Evolutionary conservation across 2,797 vertebrate genomes (phyloP), one percentile per base, ranked within the genome.

Genomic region (Percopsis omiscomaycus): DNA sequence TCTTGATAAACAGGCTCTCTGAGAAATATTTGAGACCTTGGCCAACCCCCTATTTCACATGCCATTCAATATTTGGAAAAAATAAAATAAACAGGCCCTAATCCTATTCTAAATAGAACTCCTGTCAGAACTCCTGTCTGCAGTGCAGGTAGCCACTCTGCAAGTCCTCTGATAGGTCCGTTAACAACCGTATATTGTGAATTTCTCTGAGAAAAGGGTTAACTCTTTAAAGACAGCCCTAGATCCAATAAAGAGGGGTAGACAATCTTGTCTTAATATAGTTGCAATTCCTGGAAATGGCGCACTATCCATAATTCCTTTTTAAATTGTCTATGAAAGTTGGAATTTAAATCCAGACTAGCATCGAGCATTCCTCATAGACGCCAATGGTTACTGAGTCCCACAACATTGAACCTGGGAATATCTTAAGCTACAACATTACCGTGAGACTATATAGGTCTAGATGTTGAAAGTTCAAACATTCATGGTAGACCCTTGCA

Each of bases 191-290:
- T 42, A 42, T 42, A 42, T 42, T 42, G 37, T 37, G 32, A 8
- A 9, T 42, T 42, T 42, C 37, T 42, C 37, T 42, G 37, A 10
- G 37, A 42, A 42, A 42, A 42, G 6, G 37, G 37, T 42, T 42
- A 42, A 42, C 56, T 9, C 53, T 61, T 44, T 57, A 14, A 14
- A 6, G 37, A 51, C 59, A 54, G 48, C 10, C 47, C 10, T 32
- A 12, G 14, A 64, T 27, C 46, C 16, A 60, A 49, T 61, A 44
- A 32, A 49, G 6, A 71, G 64, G 29, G 59, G 22, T 14, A 48
- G 61, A 61, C 61, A 16, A 42, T 53, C 14, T 6, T 8, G 29
- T 54, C 61, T 56, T 54, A 48, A 61, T 5, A 59, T 47, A 59
- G 50, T 52, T 55, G 52, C 54, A 51, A 48, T 66, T 15, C 59